Evolutionary conservation across 2,797 vertebrate species (phyloP).

Genomic region (Bufotes viridis): DNA sequence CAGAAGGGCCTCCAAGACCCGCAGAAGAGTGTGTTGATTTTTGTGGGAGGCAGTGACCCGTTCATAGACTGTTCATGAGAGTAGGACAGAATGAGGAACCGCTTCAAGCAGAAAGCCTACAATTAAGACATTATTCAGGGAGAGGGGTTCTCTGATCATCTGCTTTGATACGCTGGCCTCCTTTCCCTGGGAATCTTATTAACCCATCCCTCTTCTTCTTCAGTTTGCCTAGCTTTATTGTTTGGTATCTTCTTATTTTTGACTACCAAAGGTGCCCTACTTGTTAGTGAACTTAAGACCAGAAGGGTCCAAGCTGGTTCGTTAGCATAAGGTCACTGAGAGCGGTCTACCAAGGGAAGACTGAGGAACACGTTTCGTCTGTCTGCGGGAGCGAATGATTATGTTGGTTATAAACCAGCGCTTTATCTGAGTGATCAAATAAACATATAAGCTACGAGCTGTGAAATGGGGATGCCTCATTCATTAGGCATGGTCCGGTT

Average conservation of each 20-base stretch:
- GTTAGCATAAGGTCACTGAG: not conserved
- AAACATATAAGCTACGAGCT: not conserved
- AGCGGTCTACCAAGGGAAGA: not conserved
- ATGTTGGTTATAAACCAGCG: too few relatives aligned
- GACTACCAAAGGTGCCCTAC: not conserved
- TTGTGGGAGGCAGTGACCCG: not conserved
- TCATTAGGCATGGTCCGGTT: not conserved
- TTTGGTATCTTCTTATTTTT: not conserved
- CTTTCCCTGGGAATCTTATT: too few relatives aligned
- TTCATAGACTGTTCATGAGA: not conserved
- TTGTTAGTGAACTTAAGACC: not conserved
- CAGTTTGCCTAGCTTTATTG: too few relatives aligned
- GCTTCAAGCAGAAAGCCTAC: not conserved
- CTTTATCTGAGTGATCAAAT: not conserved
- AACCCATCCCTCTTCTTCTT: too few relatives aligned
- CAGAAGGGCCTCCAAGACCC: not conserved
- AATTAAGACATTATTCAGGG: too few relatives aligned
- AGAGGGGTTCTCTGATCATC: too few relatives aligned
- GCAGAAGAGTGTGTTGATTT: not conserved
- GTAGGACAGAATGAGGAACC: not conserved
- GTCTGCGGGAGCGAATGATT: not conserved
- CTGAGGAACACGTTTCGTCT: not conserved
- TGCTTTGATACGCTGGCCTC: too few relatives aligned
- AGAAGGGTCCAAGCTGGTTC: not conserved
- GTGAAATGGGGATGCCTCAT: not conserved